A percentile compares a stretch with the other conserved stretches of the same genome.
Evolutionary conservation across 1,140 invertebrate genomes (phyloP).

Genomic region (Aphelinus atriplicis): DNA sequence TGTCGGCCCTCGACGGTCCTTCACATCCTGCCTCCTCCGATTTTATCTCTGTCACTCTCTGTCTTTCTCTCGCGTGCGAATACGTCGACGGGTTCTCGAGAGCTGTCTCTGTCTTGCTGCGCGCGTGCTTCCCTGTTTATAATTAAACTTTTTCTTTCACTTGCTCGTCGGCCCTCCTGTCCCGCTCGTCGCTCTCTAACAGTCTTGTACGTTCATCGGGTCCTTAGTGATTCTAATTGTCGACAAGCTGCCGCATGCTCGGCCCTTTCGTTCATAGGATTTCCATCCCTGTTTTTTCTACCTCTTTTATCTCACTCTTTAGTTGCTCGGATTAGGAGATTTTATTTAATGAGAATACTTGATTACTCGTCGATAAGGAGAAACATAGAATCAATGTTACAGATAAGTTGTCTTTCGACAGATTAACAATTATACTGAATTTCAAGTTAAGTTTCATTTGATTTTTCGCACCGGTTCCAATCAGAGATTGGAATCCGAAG

Average conservation of each 20-base stretch:
- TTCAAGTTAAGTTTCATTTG: too few species aligned
- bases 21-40: slow-evolving; percentile 31
- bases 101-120: slow-evolving; percentile 46
- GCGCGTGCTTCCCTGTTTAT: slow-evolving; percentile 53
- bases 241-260: slow-evolving; percentile 41
- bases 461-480: too few species aligned
- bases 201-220: slow-evolving; percentile 45
- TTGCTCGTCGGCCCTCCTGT: slow-evolving; percentile 15
- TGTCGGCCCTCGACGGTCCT: slow-evolving; percentile 50
- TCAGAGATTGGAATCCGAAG: too few species aligned
- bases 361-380: slow-evolving; percentile 29
- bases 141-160: slow-evolving; percentile 60
- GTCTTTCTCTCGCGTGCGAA: slow-evolving; percentile 44
- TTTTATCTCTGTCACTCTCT: slow-evolving; percentile 18
- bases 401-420: too few species aligned
- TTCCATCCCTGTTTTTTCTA: neutral
- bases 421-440: too few species aligned
- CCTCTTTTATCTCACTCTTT: neutral
- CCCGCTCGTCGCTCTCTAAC: slow-evolving; percentile 37
- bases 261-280: slow-evolving; percentile 25
- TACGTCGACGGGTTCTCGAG: slow-evolving; percentile 28
- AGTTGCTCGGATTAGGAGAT: slow-evolving; percentile 43
- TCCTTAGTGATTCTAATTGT: slow-evolving; percentile 66
- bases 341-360: slow-evolving; percentile 35
- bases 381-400: neutral